Evolutionary conservation across 2,888 invertebrate genomes (phyloP).

Genomic region (Spilarctia lutea): DNA sequence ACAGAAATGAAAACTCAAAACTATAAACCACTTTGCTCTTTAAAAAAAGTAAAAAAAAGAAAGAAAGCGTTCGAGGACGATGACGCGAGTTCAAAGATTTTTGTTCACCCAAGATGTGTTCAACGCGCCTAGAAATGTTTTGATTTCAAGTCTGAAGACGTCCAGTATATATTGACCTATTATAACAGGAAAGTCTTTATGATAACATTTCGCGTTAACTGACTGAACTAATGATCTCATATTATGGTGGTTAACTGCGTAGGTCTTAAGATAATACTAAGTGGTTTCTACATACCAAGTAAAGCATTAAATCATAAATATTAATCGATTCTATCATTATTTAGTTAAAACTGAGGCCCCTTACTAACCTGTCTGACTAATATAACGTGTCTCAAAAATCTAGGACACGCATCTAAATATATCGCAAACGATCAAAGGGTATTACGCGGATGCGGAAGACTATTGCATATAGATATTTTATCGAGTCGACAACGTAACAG

Average conservation of each 20-base stretch:
- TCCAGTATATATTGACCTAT: no score
- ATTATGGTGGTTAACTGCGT: background rate
- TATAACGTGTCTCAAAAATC: conserved; percentile 55
- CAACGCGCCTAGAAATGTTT: no score
- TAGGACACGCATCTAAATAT: conserved; percentile 54
- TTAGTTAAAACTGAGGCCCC: conserved; percentile 26
- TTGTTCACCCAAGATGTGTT: no score
- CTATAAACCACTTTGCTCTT: no score
- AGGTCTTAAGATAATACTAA: background rate
- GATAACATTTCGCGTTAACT: background rate
- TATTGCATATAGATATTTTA: conserved; percentile 67
- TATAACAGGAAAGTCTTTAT: no score
- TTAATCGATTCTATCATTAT: background rate
- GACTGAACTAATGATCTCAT: background rate
- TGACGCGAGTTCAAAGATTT: no score
- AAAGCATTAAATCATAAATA: background rate
- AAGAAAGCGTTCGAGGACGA: no score
- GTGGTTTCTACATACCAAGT: background rate
- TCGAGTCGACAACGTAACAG: conserved; percentile 66
- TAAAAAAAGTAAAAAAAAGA: no score
- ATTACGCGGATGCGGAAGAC: conserved; percentile 69
- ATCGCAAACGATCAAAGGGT: conserved; percentile 69
- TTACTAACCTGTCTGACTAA: conserved; percentile 47
- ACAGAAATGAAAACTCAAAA: no score
- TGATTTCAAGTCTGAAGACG: no score